phyloP scores from a whole-genome alignment of 2,888 invertebrate genomes.

The Agrochola lota region DNA sequence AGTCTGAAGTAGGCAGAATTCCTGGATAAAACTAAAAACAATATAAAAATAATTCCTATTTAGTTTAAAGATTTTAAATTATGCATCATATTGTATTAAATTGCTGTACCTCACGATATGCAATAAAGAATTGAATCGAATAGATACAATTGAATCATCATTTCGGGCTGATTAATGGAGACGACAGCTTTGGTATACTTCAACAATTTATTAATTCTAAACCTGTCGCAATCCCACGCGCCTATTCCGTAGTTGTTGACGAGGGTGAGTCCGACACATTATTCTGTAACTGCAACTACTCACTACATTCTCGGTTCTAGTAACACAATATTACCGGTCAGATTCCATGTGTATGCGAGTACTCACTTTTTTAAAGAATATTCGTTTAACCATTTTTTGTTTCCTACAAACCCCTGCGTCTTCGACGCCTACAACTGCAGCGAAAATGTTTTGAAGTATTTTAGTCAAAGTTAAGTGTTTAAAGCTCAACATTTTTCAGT shows the following conservation, averaged over 20 bases:
- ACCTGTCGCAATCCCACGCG: slow-evolving; percentile 12
- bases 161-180: slow-evolving; percentile 27
- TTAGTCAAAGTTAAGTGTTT: not conserved
- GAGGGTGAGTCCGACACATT: slow-evolving; percentile 36
- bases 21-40: not conserved
- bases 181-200: slow-evolving; percentile 5
- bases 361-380: not conserved
- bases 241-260: slow-evolving; percentile 27
- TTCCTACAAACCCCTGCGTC: no score
- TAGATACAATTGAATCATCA: not conserved
- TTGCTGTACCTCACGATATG: not conserved
- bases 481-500: not conserved
- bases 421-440: no score
- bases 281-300: slow-evolving; percentile 17
- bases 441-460: not conserved
- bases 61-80: not conserved
- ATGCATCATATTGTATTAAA: not conserved
- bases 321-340: slow-evolving; percentile 4
- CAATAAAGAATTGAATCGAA: not conserved
- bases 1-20: not conserved
- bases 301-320: not conserved
- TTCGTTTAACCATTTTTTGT: not conserved
- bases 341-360: not conserved
- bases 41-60: not conserved
- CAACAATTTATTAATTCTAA: slow-evolving; percentile 28